Base-by-base conservation (phyloP, 2,888 invertebrate species). In the Lypha dubia region DNA sequence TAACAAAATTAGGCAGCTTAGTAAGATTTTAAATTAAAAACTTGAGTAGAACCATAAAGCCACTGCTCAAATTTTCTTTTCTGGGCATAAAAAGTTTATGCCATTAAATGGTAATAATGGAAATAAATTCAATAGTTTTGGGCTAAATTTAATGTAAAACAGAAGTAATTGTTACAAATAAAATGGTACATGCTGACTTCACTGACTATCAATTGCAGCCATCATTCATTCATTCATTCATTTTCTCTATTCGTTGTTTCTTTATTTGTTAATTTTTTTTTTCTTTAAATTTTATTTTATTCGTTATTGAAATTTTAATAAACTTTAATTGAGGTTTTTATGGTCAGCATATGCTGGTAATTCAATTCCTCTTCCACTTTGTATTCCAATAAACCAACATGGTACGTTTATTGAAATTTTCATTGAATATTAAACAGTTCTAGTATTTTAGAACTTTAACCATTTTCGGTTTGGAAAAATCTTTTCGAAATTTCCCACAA, bases 331-430 rank as follows among this genome's bases (percentile, higher is more conserved):
- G 76, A 41, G 76, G 76, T 76, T 71, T n/a, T 65, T 63, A 44
- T 75, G 77, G 53, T n/a, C 60, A 77, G 17, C 82, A 83, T 67
- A 51, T 83, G 82, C 22, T 77, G 67, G 32, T 24, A 60, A 38
- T 7, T 9, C 35, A 5, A 65, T 65, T 38, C 46, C 9, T n/a
- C 56, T 44, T 17, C n/a, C 65, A 65, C n/a, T 56, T 82, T 11
- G 17, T 46, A 71, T 79, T 77, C 44, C 51, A 60, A 77, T 83
- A 77, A 83, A 53, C 70, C 46, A 71, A 51, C 67, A 77, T 77
- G 65, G 46, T 65, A 51, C 82, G 77, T 83, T 83, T 83, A 77
- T 73, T 65, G 77, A 83, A 83, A 77, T 60, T 71, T 67, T 73
- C 58, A 73, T 58, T 49, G 79, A 73, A 79, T 79, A 65, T 73